A percentile compares a stretch with the other conserved stretches of the same genome.
phyloP scores from a whole-genome alignment of 2,797 vertebrate species.

The Phrynocephalus forsythii region DNA sequence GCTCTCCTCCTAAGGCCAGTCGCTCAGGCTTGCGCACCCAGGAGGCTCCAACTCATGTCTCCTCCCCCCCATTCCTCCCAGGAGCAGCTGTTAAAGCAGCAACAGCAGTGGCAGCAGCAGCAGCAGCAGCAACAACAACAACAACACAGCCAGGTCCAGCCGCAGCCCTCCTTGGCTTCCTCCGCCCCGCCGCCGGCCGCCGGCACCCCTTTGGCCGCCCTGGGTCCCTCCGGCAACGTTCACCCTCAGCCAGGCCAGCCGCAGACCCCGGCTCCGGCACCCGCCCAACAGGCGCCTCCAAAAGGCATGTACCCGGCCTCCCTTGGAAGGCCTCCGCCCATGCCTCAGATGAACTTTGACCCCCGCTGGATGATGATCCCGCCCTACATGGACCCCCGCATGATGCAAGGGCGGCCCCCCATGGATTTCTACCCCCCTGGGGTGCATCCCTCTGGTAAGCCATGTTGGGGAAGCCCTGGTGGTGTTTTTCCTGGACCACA shows the following conservation, averaged over 20 bases:
- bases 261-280: slow-evolving; percentile 74
- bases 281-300: slow-evolving; percentile 73
- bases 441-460: slow-evolving; percentile 89
- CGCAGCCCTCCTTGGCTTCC: background rate
- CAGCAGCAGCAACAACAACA: slow-evolving; percentile 69
- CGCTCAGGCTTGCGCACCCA: background rate
- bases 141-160: slow-evolving; percentile 64
- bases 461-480: background rate
- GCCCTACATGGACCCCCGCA: slow-evolving; percentile 92
- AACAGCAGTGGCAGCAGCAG: slow-evolving; percentile 49
- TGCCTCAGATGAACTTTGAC: slow-evolving; percentile 91
- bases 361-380: slow-evolving; percentile 96
- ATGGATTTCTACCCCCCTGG: slow-evolving; percentile 90
- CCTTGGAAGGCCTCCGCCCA: slow-evolving; percentile 87
- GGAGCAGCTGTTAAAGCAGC: slow-evolving; percentile 78
- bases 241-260: slow-evolving; percentile 72
- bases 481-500: no score
- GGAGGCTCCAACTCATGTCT: no score
- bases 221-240: slow-evolving; percentile 78
- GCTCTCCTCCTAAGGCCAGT: no score
- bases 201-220: slow-evolving; percentile 75
- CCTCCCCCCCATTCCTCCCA: slow-evolving; percentile 59
- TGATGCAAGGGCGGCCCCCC: slow-evolving; percentile 90
- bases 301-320: slow-evolving; percentile 86
- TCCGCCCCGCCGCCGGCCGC: slow-evolving; percentile 64